Conservation (phyloP, 2,888 invertebrate genomes). For the Bombylius major region DNA sequence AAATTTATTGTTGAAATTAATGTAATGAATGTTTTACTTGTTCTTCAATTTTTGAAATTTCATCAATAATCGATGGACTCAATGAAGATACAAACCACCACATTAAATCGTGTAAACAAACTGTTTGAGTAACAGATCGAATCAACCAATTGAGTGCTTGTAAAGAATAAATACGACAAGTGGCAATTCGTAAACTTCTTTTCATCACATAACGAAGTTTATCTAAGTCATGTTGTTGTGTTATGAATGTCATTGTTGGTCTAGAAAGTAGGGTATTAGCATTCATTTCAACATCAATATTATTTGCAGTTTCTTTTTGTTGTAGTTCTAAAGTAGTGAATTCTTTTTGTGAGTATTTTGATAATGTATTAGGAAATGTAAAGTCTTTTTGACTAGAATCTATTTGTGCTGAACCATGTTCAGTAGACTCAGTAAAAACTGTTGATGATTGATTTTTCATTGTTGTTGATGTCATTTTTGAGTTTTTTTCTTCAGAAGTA, state of each 20-base stretch:
- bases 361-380: slow-evolving; percentile 2
- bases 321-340: neutral
- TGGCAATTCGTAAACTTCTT: slow-evolving; percentile 67
- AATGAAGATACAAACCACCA: slow-evolving; percentile 94
- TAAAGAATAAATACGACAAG: slow-evolving; percentile 74
- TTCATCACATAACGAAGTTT: slow-evolving; percentile 76
- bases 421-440: neutral
- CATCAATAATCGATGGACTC: slow-evolving; percentile 44
- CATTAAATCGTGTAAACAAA: slow-evolving; percentile 84
- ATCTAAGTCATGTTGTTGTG: slow-evolving; percentile 74
- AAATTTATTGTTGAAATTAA: neutral
- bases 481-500: slow-evolving; percentile 6
- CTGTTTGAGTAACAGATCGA: slow-evolving; percentile 79
- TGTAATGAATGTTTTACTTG: slow-evolving; percentile 23
- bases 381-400: slow-evolving; percentile 7
- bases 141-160: slow-evolving; percentile 94
- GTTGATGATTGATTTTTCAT: neutral
- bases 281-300: slow-evolving; percentile 20
- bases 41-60: slow-evolving; percentile 27
- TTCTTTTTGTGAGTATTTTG: slow-evolving; percentile 1
- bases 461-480: neutral
- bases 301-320: slow-evolving; percentile 12
- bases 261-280: slow-evolving; percentile 36
- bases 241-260: slow-evolving; percentile 78
- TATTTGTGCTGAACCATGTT: slow-evolving; percentile 3